These are phyloP conservation scores for Hydropotes inermis DNA, from an alignment of 2,113 vertebrate genomes.

Conservation along the genomic window DNA sequence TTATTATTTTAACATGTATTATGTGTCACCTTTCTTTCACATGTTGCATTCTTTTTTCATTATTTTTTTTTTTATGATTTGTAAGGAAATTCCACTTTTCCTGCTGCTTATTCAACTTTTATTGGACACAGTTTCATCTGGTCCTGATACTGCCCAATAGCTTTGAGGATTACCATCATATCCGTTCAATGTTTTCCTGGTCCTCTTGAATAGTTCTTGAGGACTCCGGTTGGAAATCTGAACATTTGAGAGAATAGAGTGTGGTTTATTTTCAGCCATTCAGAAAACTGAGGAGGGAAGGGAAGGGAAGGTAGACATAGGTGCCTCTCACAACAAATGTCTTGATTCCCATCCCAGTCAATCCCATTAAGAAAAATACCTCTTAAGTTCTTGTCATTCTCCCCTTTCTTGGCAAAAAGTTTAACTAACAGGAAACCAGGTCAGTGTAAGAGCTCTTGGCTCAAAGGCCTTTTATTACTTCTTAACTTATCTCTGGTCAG, in stretches of 20 bases:
- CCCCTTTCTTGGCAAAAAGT: background rate
- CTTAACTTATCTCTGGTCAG: background rate
- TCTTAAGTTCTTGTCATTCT: background rate
- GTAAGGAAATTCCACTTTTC: background rate
- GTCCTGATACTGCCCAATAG: background rate
- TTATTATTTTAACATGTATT: background rate
- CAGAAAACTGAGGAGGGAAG: background rate
- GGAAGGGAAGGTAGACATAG: background rate
- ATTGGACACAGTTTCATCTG: background rate
- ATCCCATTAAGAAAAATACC: background rate
- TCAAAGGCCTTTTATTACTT: background rate
- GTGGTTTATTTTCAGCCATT: background rate
- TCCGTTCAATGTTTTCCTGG: background rate
- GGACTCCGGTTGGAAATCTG: background rate
- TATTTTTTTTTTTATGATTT: background rate
- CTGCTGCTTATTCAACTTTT: background rate
- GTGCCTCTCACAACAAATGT: background rate
- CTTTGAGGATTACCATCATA: background rate
- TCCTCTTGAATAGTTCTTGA: background rate
- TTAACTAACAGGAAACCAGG: background rate
- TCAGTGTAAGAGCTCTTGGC: background rate
- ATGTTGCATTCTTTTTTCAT: background rate
- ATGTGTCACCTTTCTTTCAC: background rate
- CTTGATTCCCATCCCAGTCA: background rate
- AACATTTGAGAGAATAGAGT: background rate